A percentile compares a stretch with the other conserved stretches of the same genome.
phyloP scores from a whole-genome alignment of 2,888 invertebrate genomes.

The Crepidodera aurea region DNA sequence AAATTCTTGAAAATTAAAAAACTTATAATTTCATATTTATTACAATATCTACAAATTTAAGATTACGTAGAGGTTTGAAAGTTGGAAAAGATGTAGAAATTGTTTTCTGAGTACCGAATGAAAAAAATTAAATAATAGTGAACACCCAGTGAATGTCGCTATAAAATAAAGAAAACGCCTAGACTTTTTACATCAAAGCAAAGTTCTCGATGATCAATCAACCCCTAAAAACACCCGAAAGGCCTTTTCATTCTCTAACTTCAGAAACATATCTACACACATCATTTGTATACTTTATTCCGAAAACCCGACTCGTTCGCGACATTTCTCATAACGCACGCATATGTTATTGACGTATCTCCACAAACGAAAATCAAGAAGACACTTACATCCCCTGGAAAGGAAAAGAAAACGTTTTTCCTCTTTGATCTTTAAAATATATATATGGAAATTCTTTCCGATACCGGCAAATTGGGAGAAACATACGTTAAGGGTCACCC shows the following conservation, averaged over 20 bases:
- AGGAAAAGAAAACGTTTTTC: slow-evolving; percentile 16
- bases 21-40: too few relatives aligned
- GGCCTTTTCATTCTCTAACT: neutral
- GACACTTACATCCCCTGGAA: neutral
- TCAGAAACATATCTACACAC: neutral
- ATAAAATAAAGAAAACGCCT: too few relatives aligned
- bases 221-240: neutral
- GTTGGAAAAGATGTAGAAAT: too few relatives aligned
- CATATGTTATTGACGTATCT: slow-evolving; percentile 7
- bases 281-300: neutral
- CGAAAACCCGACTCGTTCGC: neutral
- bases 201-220: too few relatives aligned
- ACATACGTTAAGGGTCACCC: neutral
- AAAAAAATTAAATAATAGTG: too few relatives aligned
- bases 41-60: too few relatives aligned
- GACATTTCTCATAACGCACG: neutral
- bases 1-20: too few relatives aligned
- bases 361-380: slow-evolving; percentile 8
- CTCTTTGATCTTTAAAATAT: slow-evolving; percentile 20
- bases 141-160: too few relatives aligned
- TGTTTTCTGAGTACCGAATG: too few relatives aligned
- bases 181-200: too few relatives aligned
- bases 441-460: slow-evolving; percentile 20
- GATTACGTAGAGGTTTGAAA: too few relatives aligned
- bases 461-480: slow-evolving; percentile 13